A percentile compares a stretch with the other conserved stretches of the same genome.
phyloP scores from a whole-genome alignment of 2,113 vertebrate species.

The Scalopus aquaticus region DNA sequence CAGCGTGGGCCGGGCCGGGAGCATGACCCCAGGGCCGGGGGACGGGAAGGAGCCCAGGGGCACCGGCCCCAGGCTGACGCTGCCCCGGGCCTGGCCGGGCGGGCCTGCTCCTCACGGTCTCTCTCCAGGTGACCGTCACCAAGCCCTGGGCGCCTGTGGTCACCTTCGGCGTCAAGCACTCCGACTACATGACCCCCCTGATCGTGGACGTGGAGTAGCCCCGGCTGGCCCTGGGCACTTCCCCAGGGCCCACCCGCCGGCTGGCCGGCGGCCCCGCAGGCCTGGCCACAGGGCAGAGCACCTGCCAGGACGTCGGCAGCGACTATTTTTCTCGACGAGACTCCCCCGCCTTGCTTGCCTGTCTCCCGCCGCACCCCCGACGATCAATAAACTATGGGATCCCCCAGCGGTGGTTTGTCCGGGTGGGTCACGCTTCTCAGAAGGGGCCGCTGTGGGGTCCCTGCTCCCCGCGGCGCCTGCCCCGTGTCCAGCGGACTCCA shows the following conservation, averaged over 20 bases:
- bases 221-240: accelerated
- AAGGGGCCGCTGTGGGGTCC: too few relatives aligned
- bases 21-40: neutral
- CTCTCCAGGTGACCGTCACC: constrained; percentile 51
- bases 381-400: constrained; percentile 70
- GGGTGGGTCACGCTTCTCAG: too few relatives aligned
- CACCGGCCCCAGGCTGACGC: too few relatives aligned
- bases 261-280: neutral
- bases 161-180: constrained; percentile 82
- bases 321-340: constrained; percentile 53
- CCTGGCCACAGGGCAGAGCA: neutral
- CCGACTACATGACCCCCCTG: constrained; percentile 79
- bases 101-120: neutral
- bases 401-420: too few relatives aligned
- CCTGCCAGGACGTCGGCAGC: neutral
- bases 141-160: constrained; percentile 59
- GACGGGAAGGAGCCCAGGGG: neutral
- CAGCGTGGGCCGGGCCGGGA: neutral
- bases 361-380: constrained; percentile 39
- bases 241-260: too few relatives aligned
- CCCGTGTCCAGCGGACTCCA: neutral
- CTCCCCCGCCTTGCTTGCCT: neutral
- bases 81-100: too few relatives aligned
- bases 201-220: constrained; percentile 75
- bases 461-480: too few relatives aligned